Evolutionary conservation across 1,140 invertebrate genomes (phyloP), one percentile per base, ranked within the genome.

Genomic region (Pseudobourletiella spinata): DNA sequence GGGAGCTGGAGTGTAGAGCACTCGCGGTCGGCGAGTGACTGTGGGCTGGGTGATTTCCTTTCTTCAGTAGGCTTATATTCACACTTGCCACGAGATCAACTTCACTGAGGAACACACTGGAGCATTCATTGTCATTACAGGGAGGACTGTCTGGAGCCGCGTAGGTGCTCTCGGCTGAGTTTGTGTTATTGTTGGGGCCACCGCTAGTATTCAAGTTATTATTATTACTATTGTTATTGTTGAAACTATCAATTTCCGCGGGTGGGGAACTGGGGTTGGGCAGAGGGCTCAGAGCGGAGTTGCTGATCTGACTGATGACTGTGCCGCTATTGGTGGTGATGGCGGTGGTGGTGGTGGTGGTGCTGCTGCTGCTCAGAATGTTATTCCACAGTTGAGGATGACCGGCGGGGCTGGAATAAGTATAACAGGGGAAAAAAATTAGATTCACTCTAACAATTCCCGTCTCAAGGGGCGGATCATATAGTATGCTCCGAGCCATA

Each of bases 31-130:
- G 11, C 29, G 25, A 39, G n/a, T n/a, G n/a, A 39, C 32, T 39
- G 8, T 8, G 32, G n/a, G 32, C n/a, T 39, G 8, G 8, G n/a
- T 8, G 32, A 39, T 39, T 39, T 11, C 32, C n/a, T 39, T 39
- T 39, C 32, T 39, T 39, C n/a, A 39, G 32, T n/a, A 43, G 24
- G 25, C 39, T 57, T 26, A 44, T 57, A 48, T 57, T 62, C 29
- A 62, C 26, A 48, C 60, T 57, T 28, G 64, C 64, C 20, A 65
- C 64, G 39, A 65, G 64, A 65, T 65, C 64, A 57, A 61, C 48
- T 57, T 65, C 64, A 65, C 64, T 61, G 30, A 65, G 54, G 58
- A 65, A 52, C 39, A 42, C 58, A 57, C 55, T 65, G 42, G 58
- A 52, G 29, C 39, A 55, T 43, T 46, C 48, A 59, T 61, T 57